Evolutionary conservation across 2,113 vertebrate genomes (phyloP), one percentile per base, ranked within the genome.

Genomic region (Larimichthys polyactis): DNA sequence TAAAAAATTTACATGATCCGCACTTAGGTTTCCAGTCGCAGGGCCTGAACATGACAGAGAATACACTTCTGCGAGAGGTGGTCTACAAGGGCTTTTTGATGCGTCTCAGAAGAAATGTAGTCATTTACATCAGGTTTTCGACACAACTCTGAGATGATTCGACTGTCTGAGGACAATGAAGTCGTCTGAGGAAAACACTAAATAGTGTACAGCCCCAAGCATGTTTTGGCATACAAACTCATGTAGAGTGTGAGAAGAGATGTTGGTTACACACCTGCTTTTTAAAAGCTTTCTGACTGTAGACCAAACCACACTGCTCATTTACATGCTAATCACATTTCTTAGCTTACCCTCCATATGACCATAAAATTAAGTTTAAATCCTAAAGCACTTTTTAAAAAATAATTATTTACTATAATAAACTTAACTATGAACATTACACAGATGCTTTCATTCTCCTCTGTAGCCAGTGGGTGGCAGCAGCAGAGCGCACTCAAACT

Each of bases 1-100:
- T 91, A 90, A 94, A 93, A 90, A 96, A 96, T 96, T 97, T 96
- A 96, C 94, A 94, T 96, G 94, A 95, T 97, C 95, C 96, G 91
- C 87, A 96, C 95, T 96, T 94, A 93, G 91, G 94, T 96, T 96
- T 96, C 93, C 87, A 85, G 94, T 92, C 60, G 87, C 90, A 92
- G 87, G 91, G 85, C 94, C 79, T 43, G 89, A 92, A 93, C 96
- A 97, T 97, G 96, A 95, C 94, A 93, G 92, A 87, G 96, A 98
- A 98, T 97, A 97, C 95, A 93, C 90, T 86, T 79, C 88, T 87
- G 76, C 80, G 32, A 77, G 87, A 88, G 92, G 84, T 86, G 87
- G 75, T 88, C 79, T 64, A 79, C 79, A 80, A 90, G 90, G 89
- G 93, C 81, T 91, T 77, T 86, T 4, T 24, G 62, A 82, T 4